Evolutionary conservation across 2,888 invertebrate species (phyloP).

Genomic region (Cantharis lateralis): DNA sequence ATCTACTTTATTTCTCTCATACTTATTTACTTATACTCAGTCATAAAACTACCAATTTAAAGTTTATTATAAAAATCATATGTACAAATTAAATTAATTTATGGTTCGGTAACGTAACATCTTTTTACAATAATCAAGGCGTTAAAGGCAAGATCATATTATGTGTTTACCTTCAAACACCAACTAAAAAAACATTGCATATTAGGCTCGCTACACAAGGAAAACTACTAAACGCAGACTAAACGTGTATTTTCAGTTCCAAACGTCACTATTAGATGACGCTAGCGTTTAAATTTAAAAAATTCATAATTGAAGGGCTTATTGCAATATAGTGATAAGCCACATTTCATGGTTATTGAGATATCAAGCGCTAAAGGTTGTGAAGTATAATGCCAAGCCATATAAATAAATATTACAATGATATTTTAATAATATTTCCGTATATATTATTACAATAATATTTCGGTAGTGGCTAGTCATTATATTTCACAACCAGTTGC

Average conservation of each 20-base stretch:
- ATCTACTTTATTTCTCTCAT: conserved; percentile 4
- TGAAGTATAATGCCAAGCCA: too few species aligned
- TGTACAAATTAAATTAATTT: not conserved
- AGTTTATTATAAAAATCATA: not conserved
- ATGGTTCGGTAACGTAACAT: not conserved
- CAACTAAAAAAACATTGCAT: not conserved
- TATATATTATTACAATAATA: too few species aligned
- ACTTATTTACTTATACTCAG: not conserved
- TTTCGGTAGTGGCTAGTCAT: too few species aligned
- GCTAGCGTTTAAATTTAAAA: not conserved
- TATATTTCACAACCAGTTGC: too few species aligned
- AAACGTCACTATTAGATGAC: not conserved
- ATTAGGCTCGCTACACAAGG: not conserved
- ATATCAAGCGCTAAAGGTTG: too few species aligned
- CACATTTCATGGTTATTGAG: too few species aligned
- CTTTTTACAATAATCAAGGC: not conserved
- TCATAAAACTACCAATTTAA: not conserved
- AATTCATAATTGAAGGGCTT: too few species aligned
- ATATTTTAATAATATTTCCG: too few species aligned
- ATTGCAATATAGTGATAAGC: too few species aligned
- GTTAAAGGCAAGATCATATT: not conserved
- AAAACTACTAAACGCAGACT: not conserved
- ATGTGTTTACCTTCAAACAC: not conserved
- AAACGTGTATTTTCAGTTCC: not conserved
- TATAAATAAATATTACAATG: too few species aligned